A percentile compares a stretch with the other conserved stretches of the same genome.
These are phyloP conservation scores for Drymodes brunneopygia DNA, from an alignment of 2,113 vertebrate genomes.

Conservation along the genomic window DNA sequence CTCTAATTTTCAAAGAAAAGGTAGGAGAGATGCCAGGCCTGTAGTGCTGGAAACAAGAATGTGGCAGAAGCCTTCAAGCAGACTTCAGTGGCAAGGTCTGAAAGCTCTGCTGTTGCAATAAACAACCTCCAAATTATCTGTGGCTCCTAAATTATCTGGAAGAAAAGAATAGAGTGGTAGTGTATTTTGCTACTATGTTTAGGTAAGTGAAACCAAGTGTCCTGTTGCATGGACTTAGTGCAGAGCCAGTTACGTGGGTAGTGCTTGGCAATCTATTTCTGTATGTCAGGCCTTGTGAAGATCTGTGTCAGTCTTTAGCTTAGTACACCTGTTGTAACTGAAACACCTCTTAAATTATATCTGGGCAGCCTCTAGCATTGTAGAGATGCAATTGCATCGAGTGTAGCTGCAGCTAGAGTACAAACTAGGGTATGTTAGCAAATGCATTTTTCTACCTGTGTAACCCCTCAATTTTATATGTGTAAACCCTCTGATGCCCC, in stretches of 20 bases:
- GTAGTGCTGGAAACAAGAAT: neutral
- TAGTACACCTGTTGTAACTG: neutral
- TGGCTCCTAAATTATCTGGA: neutral
- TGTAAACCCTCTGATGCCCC: neutral
- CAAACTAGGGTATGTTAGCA: neutral
- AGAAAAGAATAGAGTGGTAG: neutral
- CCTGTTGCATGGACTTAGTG: neutral
- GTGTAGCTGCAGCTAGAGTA: neutral
- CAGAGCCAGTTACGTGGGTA: accelerated
- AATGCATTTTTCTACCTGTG: neutral
- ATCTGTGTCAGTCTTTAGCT: neutral
- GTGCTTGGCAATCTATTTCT: neutral
- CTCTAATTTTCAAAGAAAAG: neutral
- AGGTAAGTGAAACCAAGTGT: neutral
- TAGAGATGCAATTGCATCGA: neutral
- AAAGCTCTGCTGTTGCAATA: neutral
- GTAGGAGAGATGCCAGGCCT: neutral
- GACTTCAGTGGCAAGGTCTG: accelerated
- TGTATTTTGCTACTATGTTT: neutral
- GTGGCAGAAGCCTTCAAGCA: neutral
- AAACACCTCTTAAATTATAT: neutral
- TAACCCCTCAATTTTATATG: neutral
- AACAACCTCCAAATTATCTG: neutral
- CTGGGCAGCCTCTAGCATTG: neutral
- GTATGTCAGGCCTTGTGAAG: neutral